These are phyloP conservation scores for Pterocles orientalis DNA, from an alignment of 2,113 vertebrate species.

Conservation along the genomic window DNA sequence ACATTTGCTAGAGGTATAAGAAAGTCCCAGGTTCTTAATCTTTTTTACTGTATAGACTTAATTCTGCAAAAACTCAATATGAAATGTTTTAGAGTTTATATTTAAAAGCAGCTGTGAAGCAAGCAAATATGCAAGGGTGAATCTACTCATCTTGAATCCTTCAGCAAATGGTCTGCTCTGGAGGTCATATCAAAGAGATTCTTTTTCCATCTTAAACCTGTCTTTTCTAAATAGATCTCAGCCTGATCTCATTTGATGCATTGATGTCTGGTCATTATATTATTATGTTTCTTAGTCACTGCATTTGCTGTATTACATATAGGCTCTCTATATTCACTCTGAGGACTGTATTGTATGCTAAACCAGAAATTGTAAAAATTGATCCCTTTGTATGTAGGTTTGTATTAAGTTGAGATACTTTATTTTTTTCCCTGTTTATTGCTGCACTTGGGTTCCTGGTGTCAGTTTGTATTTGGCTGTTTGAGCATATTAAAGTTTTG, in stretches of 20 bases:
- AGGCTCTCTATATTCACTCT: conserved; percentile 84
- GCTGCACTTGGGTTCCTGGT: conserved; percentile 78
- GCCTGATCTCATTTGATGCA: conserved; percentile 81
- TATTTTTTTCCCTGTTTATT: conserved; percentile 73
- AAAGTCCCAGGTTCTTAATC: conserved; percentile 38
- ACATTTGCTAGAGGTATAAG: neutral
- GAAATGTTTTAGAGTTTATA: conserved; percentile 39
- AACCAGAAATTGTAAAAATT: conserved; percentile 84
- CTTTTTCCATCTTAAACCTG: conserved; percentile 75
- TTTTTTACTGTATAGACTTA: conserved; percentile 19
- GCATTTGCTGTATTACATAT: conserved; percentile 82
- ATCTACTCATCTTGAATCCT: conserved; percentile 60
- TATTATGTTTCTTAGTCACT: conserved; percentile 76
- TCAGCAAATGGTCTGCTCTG: conserved; percentile 66
- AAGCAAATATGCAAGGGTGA: conserved; percentile 33
- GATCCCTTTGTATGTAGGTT: conserved; percentile 84
- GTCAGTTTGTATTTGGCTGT: conserved; percentile 88
- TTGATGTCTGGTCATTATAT: conserved; percentile 70
- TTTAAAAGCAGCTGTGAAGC: conserved; percentile 57
- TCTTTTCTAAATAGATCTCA: conserved; percentile 80
- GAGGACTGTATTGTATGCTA: conserved; percentile 81
- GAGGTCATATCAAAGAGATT: conserved; percentile 85
- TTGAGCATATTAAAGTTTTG: conserved; percentile 87
- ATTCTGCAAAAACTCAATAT: conserved; percentile 20
- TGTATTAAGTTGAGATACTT: conserved; percentile 85